A percentile compares a stretch with the other conserved stretches of the same genome.
These are phyloP conservation scores for Chironomus striatipennis DNA, from an alignment of 1,140 invertebrate genomes.

Conservation along the genomic window DNA sequence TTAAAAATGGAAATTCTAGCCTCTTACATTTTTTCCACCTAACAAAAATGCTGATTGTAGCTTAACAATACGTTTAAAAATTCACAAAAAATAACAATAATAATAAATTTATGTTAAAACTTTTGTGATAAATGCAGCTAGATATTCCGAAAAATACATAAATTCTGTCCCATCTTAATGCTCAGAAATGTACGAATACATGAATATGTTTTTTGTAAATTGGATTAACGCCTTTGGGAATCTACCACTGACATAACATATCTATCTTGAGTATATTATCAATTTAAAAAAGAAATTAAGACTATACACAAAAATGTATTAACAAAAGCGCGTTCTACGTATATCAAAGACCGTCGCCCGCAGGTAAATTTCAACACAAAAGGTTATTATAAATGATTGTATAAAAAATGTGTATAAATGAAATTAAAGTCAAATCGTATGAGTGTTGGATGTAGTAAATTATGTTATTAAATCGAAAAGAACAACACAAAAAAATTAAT, in stretches of 20 bases:
- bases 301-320: background rate
- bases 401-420: conserved; percentile 14
- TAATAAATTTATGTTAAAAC: no score
- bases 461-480: conserved; percentile 23
- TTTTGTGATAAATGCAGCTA: no score
- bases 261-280: conserved; percentile 1
- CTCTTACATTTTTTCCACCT: no score
- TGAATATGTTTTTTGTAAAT: background rate
- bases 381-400: conserved; percentile 14
- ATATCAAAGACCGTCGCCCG: background rate
- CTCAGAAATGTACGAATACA: background rate
- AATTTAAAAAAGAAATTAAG: conserved; percentile 12
- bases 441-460: conserved; percentile 19
- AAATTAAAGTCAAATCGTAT: conserved; percentile 20
- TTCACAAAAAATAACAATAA: no score
- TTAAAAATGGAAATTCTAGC: no score
- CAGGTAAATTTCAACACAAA: conserved; percentile 6
- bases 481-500: conserved; percentile 10
- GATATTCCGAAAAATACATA: background rate
- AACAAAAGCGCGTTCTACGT: conserved; percentile 11
- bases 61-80: no score
- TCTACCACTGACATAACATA: conserved; percentile 7
- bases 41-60: no score
- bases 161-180: conserved; percentile 7
- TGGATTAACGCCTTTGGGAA: conserved; percentile 11